These are phyloP conservation scores for Elanoides forficatus DNA, from an alignment of 2,113 vertebrate genomes.

Conservation along the genomic window DNA sequence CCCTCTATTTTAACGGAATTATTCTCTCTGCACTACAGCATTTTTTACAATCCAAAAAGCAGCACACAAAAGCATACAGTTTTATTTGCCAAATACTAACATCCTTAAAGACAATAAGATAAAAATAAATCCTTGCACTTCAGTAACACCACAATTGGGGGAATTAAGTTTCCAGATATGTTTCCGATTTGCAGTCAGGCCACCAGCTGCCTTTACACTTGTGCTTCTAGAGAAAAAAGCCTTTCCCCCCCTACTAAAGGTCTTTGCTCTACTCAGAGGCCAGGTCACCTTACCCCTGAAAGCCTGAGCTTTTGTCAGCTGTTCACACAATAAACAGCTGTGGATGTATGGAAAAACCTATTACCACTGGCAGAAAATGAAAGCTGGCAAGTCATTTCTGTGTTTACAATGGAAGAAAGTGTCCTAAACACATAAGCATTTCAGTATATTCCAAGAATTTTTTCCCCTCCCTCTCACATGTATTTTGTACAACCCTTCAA, in stretches of 20 bases:
- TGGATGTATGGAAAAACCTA: constrained; percentile 61
- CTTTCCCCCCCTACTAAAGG: constrained; percentile 12
- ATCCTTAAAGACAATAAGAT: neutral
- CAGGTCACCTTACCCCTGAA: constrained; percentile 74
- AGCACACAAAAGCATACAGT: neutral
- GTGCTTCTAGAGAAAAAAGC: neutral
- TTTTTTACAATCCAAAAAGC: neutral
- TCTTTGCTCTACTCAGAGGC: constrained; percentile 54
- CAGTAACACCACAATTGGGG: neutral
- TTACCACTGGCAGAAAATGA: constrained; percentile 38
- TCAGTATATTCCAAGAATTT: neutral
- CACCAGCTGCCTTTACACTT: constrained; percentile 76
- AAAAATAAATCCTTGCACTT: neutral
- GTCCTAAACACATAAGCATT: constrained; percentile 9
- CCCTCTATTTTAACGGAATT: neutral
- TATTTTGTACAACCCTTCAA: neutral
- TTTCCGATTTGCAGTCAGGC: constrained; percentile 23
- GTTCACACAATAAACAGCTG: constrained; percentile 74
- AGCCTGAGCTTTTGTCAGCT: constrained; percentile 76
- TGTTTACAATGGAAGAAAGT: constrained; percentile 19
- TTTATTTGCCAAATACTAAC: neutral
- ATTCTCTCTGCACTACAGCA: neutral
- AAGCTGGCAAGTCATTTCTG: neutral
- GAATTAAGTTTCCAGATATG: constrained; percentile 25
- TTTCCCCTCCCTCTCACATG: neutral